Base-by-base conservation (phyloP, 2,797 vertebrate species). In the Psittacula echo region DNA sequence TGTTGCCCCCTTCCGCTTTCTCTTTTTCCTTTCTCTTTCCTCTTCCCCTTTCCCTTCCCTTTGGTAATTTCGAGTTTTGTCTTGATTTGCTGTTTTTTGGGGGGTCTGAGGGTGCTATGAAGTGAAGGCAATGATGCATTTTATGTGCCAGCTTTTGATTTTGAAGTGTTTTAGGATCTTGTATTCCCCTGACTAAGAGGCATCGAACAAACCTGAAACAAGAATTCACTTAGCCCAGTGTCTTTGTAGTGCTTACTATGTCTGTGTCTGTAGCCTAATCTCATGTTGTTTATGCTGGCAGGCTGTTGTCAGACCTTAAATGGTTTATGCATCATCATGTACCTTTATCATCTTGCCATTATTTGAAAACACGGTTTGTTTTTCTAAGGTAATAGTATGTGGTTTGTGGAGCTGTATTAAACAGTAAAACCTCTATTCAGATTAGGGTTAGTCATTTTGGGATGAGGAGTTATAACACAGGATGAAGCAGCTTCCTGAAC, bases 381-480 rank as follows among this genome's bases (percentile, higher is more conserved):
- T 96, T 91, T 74, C 78, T 74, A 24, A 86, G 62, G 37, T 73
- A 66, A 65, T 89, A 56, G 37, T 78, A 34, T 64, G 77, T 85
- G 74, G 41, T 95, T 85, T 87, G 78, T 79, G 75, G 68, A 94
- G 37, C 51, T 74, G 15, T 53, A 93, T 94, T 95, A 87, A 87
- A 77, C 68, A 89, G 86, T 80, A 93, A 93, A 94, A 94, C 87
- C 54, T 90, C 39, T 54, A 64, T 87, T 96, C 60, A 60, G 73
- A 73, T 95, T 85, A 81, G 32, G 23, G n/a, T 91, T 94, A 90
- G 88, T 92, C 14, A 53, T 89, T 93, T 91, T 45, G 67, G 71
- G 71, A 79, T 88, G 61, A 77, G 45, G 65, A 92, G 16, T 68
- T 87, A 39, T 10, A 79, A 65, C 37, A 76, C 44, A 89, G 75